phyloP scores from a whole-genome alignment of 2,113 vertebrate species.

The Xyrauchen texanus region DNA sequence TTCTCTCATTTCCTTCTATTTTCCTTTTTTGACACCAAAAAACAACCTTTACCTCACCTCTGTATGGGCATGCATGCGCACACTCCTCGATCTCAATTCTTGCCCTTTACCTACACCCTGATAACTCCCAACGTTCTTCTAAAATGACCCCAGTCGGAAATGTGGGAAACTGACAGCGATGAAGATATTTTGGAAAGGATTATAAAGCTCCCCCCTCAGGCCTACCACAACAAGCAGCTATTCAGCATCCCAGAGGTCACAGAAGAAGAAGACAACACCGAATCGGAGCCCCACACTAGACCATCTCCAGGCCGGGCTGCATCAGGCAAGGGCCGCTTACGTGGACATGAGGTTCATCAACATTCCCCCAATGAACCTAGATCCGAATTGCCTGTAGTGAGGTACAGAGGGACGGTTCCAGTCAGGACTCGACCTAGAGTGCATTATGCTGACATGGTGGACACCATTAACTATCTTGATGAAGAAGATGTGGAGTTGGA shows the following conservation, averaged over 20 bases:
- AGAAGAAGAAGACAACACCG: constrained; percentile 83
- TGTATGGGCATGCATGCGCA: constrained; percentile 42
- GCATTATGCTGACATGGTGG: constrained; percentile 62
- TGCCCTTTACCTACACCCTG: background rate
- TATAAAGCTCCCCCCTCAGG: constrained; percentile 83
- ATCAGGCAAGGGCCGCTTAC: constrained; percentile 29
- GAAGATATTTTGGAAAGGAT: constrained; percentile 91
- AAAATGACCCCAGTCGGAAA: constrained; percentile 67
- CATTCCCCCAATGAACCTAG: constrained; percentile 23
- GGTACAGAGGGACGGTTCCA: constrained; percentile 49
- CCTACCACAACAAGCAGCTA: constrained; percentile 81
- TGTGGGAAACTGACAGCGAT: constrained; percentile 87
- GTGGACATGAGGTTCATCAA: background rate
- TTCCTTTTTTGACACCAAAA: constrained; percentile 56
- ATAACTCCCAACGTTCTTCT: background rate
- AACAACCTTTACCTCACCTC: constrained; percentile 52
- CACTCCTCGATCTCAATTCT: constrained; percentile 38
- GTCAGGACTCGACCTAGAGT: constrained; percentile 54
- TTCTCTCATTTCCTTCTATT: constrained; percentile 53
- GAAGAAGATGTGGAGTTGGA: constrained; percentile 56
- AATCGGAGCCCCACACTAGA: constrained; percentile 56
- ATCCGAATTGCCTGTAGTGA: constrained; percentile 58
- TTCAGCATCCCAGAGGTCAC: constrained; percentile 90
- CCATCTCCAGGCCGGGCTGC: constrained; percentile 17
- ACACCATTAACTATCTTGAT: constrained; percentile 62